Evolutionary conservation across 2,113 vertebrate species (phyloP).

Genomic region (Cettia cetti): DNA sequence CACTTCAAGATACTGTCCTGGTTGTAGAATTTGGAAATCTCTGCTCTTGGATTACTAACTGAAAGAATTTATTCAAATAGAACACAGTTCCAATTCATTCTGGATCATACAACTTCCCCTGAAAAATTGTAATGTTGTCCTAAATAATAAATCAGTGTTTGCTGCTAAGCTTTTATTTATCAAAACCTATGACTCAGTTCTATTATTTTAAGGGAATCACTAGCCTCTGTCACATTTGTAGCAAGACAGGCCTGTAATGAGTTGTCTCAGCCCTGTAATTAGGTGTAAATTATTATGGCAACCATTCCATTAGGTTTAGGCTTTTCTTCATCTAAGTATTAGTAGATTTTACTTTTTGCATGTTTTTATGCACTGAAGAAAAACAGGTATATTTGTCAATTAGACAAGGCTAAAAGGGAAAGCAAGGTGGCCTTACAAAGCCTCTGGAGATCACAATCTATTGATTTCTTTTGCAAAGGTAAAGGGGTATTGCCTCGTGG

Average conservation of each 20-base stretch:
- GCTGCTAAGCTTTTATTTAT: not conserved
- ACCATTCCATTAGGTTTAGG: not conserved
- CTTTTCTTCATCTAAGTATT: not conserved
- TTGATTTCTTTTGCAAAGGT: not conserved
- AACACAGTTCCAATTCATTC: not conserved
- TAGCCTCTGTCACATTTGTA: not conserved
- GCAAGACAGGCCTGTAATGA: not conserved
- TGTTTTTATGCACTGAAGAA: not conserved
- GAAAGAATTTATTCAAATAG: not conserved
- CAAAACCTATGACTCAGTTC: not conserved
- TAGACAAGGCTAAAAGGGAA: not conserved
- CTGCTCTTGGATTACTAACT: not conserved
- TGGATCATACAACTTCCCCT: not conserved
- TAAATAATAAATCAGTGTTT: not conserved
- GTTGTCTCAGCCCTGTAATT: too few relatives aligned
- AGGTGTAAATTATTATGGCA: not conserved
- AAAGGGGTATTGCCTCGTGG: not conserved
- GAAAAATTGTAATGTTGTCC: not conserved
- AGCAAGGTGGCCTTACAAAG: not conserved
- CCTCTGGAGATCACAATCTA: not conserved
- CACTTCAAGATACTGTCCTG: not conserved
- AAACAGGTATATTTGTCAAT: not conserved
- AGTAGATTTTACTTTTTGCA: not conserved
- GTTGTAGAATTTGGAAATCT: not conserved
- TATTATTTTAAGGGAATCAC: not conserved